phyloP scores from a whole-genome alignment of 2,113 vertebrate genomes.

The Pelvicachromis taeniatus region DNA sequence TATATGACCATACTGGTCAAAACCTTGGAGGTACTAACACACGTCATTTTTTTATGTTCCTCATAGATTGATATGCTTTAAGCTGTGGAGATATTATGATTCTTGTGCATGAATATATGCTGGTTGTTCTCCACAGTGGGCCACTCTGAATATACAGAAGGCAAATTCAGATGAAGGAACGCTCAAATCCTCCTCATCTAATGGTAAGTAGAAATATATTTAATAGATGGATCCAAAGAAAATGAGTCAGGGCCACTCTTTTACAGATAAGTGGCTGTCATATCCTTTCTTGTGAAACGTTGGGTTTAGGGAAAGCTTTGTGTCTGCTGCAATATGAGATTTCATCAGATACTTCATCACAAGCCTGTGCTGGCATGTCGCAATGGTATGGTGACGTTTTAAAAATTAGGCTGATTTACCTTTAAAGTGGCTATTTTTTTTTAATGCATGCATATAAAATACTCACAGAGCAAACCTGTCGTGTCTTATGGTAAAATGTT shows the following conservation, averaged over 20 bases:
- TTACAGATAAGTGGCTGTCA: neutral
- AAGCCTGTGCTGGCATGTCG: constrained; percentile 17
- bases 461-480: neutral
- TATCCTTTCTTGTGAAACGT: constrained; percentile 26
- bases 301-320: neutral
- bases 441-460: neutral
- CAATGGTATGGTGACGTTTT: neutral
- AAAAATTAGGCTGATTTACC: neutral
- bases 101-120: neutral
- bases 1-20: constrained; percentile 90
- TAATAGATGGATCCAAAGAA: neutral
- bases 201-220: constrained; percentile 72
- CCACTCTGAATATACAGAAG: constrained; percentile 86
- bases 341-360: constrained; percentile 15
- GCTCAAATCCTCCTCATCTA: constrained; percentile 69
- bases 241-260: neutral
- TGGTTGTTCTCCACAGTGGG: constrained; percentile 81
- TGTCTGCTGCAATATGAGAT: constrained; percentile 1
- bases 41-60: neutral
- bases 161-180: constrained; percentile 62
- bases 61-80: neutral
- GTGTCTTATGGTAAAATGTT: neutral
- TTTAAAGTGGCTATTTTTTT: neutral
- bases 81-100: neutral
- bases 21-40: constrained; percentile 85